A percentile compares a stretch with the other conserved stretches of the same genome.
Evolutionary conservation across 2,797 vertebrate species (phyloP).

Genomic region (Characodon lateralis): DNA sequence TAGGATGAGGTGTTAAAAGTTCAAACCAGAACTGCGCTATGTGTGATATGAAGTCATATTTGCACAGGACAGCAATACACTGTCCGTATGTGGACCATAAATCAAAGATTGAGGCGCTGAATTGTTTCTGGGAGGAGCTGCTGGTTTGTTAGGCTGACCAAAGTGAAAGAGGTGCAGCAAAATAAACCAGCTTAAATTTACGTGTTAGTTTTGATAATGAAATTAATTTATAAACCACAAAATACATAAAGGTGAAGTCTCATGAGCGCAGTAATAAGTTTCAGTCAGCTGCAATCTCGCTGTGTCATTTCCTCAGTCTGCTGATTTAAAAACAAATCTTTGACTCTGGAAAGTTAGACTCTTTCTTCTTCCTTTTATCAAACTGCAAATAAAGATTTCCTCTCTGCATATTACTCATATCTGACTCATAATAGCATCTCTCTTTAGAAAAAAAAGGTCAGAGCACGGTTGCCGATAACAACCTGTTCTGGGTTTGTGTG

Average conservation of each 20-base stretch:
- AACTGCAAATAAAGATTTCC: constrained; percentile 22
- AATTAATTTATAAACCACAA: not conserved
- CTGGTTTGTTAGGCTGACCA: constrained; percentile 6
- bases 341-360: constrained; percentile 7
- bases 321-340: constrained; percentile 20
- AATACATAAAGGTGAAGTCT: not conserved
- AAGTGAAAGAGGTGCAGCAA: not conserved
- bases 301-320: constrained; percentile 22
- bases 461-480: constrained; percentile 76
- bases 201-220: not conserved
- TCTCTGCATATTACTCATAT: constrained; percentile 28
- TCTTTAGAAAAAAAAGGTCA: constrained; percentile 63
- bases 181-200: not conserved
- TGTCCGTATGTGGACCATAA: constrained; percentile 27
- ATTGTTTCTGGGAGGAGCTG: constrained; percentile 18
- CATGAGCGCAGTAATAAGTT: constrained; percentile 23
- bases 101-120: constrained; percentile 29
- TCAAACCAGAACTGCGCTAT: constrained; percentile 25
- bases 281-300: constrained; percentile 16
- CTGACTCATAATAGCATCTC: constrained; percentile 64
- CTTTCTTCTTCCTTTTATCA: constrained; percentile 28
- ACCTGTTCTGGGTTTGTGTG: constrained; percentile 54
- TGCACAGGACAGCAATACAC: constrained; percentile 14
- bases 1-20: constrained; percentile 27
- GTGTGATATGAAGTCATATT: constrained; percentile 41